Evolutionary conservation across 2,113 vertebrate genomes (phyloP).

Genomic region (Nansenia antarctica): DNA sequence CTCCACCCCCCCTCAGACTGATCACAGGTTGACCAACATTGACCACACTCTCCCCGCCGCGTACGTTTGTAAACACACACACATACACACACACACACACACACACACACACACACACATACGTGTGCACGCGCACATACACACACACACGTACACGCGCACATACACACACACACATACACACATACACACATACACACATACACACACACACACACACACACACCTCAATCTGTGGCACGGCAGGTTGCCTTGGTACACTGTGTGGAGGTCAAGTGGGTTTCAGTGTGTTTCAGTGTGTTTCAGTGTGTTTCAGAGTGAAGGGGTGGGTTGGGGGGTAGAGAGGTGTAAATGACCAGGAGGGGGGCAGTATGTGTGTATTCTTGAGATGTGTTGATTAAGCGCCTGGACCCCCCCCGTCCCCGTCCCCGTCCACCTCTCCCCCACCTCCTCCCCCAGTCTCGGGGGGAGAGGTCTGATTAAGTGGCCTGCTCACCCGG

Average conservation of each 20-base stretch:
- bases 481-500: slow-evolving; percentile 62
- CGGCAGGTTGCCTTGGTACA: slow-evolving; percentile 14
- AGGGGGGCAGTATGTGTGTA: slow-evolving; percentile 29
- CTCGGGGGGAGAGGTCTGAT: slow-evolving; percentile 63
- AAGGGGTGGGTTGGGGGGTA: not conserved
- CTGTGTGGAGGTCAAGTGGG: slow-evolving; percentile 53
- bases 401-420: slow-evolving; percentile 21
- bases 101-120: not conserved
- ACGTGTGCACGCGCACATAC: not conserved
- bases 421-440: not conserved
- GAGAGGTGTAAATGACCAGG: no score
- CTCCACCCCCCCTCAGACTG: slow-evolving; percentile 29
- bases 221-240: slow-evolving; percentile 11
- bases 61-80: no score
- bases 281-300: slow-evolving; percentile 26
- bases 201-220: not conserved
- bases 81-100: slow-evolving; percentile 31
- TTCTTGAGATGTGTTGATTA: slow-evolving; percentile 72
- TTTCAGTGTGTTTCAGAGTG: not conserved
- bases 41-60: no score
- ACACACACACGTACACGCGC: slow-evolving; percentile 22
- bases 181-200: not conserved
- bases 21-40: slow-evolving; percentile 49
- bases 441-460: not conserved
- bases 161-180: slow-evolving; percentile 9